Percentiles rank a stretch among this genome's conserved stretches.
These are phyloP conservation scores for Corapipo altera DNA, from an alignment of 2,113 vertebrate species.

Conservation along the genomic window DNA sequence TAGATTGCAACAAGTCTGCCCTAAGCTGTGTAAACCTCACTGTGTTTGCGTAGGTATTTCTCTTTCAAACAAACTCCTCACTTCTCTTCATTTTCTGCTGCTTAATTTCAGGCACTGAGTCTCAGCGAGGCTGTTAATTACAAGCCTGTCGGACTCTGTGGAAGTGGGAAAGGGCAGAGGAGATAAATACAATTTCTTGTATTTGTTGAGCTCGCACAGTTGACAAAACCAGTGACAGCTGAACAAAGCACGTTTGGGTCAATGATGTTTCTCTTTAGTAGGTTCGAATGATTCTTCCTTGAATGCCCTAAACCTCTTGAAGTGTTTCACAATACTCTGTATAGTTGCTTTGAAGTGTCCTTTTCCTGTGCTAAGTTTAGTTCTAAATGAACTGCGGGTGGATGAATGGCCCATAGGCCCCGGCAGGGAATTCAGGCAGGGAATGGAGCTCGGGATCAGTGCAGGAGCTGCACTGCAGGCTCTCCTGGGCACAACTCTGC, in stretches of 20 bases:
- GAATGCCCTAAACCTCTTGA: background rate
- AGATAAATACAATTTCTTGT: background rate
- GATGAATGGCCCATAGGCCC: background rate
- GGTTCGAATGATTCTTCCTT: background rate
- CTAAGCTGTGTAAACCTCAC: background rate
- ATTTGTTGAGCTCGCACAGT: background rate
- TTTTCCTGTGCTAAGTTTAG: conserved; percentile 39
- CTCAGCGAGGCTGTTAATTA: background rate
- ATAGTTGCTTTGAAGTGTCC: conserved; percentile 18
- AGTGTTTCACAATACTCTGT: background rate
- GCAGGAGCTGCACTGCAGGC: accelerated
- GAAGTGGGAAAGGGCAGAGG: background rate
- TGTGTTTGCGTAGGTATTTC: background rate
- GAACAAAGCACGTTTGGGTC: background rate
- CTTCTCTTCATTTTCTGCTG: background rate
- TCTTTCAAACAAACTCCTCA: background rate
- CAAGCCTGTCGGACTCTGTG: background rate
- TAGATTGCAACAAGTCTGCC: conserved; percentile 15
- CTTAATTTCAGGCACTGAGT: background rate
- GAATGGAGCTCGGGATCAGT: background rate
- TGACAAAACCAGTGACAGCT: background rate
- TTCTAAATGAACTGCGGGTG: background rate
- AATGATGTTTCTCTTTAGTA: background rate
- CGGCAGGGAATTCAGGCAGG: background rate
- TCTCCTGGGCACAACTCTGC: accelerated